These are phyloP conservation scores for Psittacus erithacus DNA, from an alignment of 2,113 vertebrate species.

Conservation along the genomic window DNA sequence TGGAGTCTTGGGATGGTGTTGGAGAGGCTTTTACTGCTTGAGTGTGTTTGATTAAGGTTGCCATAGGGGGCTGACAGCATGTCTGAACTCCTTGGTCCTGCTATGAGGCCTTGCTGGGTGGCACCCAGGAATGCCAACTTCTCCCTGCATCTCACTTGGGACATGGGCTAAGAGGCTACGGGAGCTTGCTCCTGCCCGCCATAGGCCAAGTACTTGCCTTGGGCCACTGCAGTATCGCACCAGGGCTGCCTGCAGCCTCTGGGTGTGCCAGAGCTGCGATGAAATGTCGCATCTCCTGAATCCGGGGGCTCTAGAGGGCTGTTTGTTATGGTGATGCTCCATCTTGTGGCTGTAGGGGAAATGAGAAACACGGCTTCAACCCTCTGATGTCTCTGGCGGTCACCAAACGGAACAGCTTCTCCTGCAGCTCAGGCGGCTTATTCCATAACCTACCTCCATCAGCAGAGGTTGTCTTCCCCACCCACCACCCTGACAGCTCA, in stretches of 20 bases:
- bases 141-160: neutral
- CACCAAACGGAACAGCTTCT: neutral
- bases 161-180: neutral
- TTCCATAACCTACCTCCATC: neutral
- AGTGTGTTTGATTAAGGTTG: neutral
- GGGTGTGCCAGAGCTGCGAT: neutral
- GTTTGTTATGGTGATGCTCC: slow-evolving; percentile 29
- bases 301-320: neutral
- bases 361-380: neutral
- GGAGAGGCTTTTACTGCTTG: neutral
- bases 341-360: slow-evolving; percentile 30
- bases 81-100: neutral
- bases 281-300: neutral
- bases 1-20: neutral
- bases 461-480: fast-evolving
- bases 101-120: neutral
- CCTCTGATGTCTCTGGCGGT: neutral
- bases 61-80: neutral
- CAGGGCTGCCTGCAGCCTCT: neutral
- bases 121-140: neutral
- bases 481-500: neutral
- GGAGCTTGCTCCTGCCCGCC: neutral
- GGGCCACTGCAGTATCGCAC: neutral
- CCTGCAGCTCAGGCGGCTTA: neutral
- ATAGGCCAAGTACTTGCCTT: neutral